Evolutionary conservation across 2,888 invertebrate genomes (phyloP), one percentile per base, ranked within the genome.

Genomic region (Latheticus oryzae): DNA sequence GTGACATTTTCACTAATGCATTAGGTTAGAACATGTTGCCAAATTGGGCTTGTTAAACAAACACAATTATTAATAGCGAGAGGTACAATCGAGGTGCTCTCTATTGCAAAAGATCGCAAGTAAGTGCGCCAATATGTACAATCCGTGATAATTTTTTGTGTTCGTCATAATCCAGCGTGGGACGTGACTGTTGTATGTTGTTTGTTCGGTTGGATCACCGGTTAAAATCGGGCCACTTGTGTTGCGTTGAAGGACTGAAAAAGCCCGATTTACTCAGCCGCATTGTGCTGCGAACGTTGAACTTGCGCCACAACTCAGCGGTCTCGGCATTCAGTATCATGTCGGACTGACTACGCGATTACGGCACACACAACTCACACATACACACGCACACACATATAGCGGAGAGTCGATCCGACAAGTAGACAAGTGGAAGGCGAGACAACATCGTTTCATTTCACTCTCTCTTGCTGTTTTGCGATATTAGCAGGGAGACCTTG

Each of bases 231-330:
- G 67, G 68, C 66, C 69, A 71, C 70, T 69, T 68, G 60, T 54
- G 56, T 55, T 45, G 63, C 61, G 62, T 63, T 52, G 63, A 65
- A 64, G 64, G 68, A 65, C 65, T 62, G 61, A 5, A 57, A 51
- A 66, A 70, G 71, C 62, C 68, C 63, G 70, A 65, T 72, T 72
- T 66, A 71, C 73, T 68, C 71, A 69, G 76, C 68, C 72, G 70
- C 75, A 74, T 74, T 72, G 70, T 72, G 65, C 58, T 65, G 63
- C 69, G 75, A 72, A 65, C 75, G 70, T 72, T 75, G 75, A 75
- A 75, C 74, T 73, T 68, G 60, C 65, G 38, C 35, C 38, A 45
- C 45, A 52, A 58, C 58, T 33, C 50, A 28, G 42, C 56, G 50
- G 55, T 28, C 58, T 52, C 55, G 59, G 42, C 43, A 38, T 53